Conservation (phyloP, 2,888 invertebrate genomes). For the Nipponacmea schrenckii region DNA sequence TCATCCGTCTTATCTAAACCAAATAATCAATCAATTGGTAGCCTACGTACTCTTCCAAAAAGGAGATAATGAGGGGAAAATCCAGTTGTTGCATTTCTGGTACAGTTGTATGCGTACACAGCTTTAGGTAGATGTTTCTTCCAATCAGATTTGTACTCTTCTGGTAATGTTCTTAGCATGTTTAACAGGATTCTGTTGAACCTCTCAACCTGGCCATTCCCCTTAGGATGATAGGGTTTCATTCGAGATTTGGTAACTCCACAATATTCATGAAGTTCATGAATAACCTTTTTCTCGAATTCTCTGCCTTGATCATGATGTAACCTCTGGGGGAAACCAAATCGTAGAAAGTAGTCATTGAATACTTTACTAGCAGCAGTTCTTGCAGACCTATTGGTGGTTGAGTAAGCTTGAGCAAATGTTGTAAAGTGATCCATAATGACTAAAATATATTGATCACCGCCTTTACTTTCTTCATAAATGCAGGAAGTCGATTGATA, state of each 20-base stretch:
- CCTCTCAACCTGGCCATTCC: slow-evolving; percentile 15
- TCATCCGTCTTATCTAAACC: not conserved
- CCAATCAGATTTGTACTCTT: slow-evolving; percentile 8
- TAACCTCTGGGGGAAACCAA: slow-evolving; percentile 14
- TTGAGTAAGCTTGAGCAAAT: slow-evolving; percentile 22
- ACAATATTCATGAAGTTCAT: slow-evolving; percentile 9
- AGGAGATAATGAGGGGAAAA: not conserved
- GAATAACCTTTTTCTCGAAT: slow-evolving; percentile 18
- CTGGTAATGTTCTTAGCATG: no score
- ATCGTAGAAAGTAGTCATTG: slow-evolving; percentile 18
- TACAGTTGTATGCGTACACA: not conserved
- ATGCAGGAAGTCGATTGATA: slow-evolving; percentile 32
- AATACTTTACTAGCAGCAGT: slow-evolving; percentile 19
- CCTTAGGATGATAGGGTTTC: slow-evolving; percentile 18
- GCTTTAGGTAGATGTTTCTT: slow-evolving; percentile 11
- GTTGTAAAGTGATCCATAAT: slow-evolving; percentile 20
- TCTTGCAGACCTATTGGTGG: slow-evolving; percentile 16
- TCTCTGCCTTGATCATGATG: slow-evolving; percentile 22
- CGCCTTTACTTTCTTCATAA: slow-evolving; percentile 28
- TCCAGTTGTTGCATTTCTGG: not conserved
- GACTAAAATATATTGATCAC: slow-evolving; percentile 16
- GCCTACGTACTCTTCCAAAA: slow-evolving; percentile 12
- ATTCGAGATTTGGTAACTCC: slow-evolving; percentile 12
- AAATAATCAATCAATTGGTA: slow-evolving; percentile 14
- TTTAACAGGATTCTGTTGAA: slow-evolving; percentile 16